Conservation (phyloP, 2,888 invertebrate genomes). For the Cephus pygmeus region DNA sequence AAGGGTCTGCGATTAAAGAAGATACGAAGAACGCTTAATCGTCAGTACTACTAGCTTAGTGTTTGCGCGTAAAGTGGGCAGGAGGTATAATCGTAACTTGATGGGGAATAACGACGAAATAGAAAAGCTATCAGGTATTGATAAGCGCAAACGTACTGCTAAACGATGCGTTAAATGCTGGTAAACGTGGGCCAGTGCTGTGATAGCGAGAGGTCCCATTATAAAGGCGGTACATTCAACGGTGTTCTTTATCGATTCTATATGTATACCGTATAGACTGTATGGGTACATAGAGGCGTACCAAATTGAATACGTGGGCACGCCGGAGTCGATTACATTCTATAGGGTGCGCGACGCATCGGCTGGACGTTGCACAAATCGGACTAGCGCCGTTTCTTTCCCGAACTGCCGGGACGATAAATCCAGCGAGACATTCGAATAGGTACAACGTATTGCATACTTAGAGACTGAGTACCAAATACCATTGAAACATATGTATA, state of each 20-base stretch:
- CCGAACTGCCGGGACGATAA: constrained; percentile 16
- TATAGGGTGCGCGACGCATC: not conserved
- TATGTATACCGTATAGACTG: not conserved
- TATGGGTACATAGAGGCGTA: not conserved
- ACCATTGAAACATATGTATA: constrained; percentile 31
- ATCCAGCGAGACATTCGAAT: constrained; percentile 24
- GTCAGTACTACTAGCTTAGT: not conserved
- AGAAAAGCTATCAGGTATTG: not conserved
- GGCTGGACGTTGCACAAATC: not conserved
- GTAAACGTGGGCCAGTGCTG: not conserved
- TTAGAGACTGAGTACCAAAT: constrained; percentile 4
- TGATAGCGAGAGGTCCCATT: not conserved
- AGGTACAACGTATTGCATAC: constrained; percentile 16
- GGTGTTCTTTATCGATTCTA: not conserved
- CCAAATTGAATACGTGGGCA: not conserved
- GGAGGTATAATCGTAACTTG: not conserved
- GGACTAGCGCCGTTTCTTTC: not conserved
- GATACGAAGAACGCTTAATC: not conserved
- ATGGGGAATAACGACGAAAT: not conserved
- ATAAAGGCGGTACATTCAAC: not conserved
- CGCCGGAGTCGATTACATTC: not conserved
- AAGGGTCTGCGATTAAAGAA: not conserved
- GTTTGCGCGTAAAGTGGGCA: not conserved
- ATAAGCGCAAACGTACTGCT: not conserved
- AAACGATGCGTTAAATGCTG: not conserved